A percentile compares a stretch with the other conserved stretches of the same genome.
Evolutionary conservation across 2,797 vertebrate species (phyloP).

Genomic region (Carcharodon carcharias): DNA sequence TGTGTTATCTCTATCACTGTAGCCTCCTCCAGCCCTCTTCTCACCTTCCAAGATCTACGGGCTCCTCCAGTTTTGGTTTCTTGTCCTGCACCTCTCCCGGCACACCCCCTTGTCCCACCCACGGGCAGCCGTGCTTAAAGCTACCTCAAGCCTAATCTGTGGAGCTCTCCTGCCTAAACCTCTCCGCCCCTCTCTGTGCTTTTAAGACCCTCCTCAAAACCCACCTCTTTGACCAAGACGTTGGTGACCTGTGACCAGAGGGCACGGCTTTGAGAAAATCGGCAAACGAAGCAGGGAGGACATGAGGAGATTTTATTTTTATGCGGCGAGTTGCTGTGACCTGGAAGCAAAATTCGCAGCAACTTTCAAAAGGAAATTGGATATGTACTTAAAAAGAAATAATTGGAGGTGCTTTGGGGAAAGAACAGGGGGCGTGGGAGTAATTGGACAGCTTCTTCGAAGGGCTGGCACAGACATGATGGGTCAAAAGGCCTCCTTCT

Average conservation of each 20-base stretch:
- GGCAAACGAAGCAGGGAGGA: neutral
- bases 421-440: neutral
- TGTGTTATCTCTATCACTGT: neutral
- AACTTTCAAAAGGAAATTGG: neutral
- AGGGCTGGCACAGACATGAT: neutral
- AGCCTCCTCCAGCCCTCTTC: neutral
- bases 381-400: neutral
- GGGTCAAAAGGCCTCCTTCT: neutral
- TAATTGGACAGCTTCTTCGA: neutral
- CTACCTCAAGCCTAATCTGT: neutral
- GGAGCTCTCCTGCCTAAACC: neutral
- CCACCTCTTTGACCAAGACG: neutral
- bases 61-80: neutral
- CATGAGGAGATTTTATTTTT: neutral
- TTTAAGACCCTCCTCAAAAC: neutral
- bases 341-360: neutral
- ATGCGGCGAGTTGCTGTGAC: neutral
- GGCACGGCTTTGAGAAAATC: neutral
- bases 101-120: too few relatives aligned
- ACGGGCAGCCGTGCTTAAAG: too few relatives aligned
- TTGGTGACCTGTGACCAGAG: neutral
- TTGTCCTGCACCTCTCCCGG: too few relatives aligned
- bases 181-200: neutral
- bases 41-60: too few relatives aligned
- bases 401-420: neutral